A percentile compares a stretch with the other conserved stretches of the same genome.
Conservation (phyloP, 2,888 invertebrate genomes). For the Rutpela maculata region DNA sequence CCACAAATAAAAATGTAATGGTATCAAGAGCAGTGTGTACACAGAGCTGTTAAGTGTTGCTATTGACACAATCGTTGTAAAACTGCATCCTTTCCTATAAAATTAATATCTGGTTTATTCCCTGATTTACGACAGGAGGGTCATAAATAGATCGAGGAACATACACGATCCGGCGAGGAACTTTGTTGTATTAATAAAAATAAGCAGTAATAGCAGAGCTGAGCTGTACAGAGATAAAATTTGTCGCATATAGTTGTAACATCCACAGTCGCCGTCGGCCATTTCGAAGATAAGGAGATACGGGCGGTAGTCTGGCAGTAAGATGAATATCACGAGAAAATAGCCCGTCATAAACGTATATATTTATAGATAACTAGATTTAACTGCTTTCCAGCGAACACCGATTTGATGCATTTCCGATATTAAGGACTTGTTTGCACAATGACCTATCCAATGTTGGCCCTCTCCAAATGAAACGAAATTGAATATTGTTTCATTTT, state of each 20-base stretch:
- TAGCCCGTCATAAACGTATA: conserved; percentile 49
- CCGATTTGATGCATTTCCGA: conserved; percentile 28
- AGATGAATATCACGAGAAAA: conserved; percentile 51
- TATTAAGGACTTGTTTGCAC: neutral
- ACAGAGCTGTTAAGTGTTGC: conserved; percentile 2
- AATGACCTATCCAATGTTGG: neutral
- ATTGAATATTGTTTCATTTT: too few relatives aligned
- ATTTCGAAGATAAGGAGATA: conserved; percentile 51
- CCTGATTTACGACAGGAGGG: conserved; percentile 21
- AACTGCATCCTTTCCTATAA: neutral
- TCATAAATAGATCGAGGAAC: conserved; percentile 36
- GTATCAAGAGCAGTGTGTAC: neutral
- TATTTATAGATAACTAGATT: conserved; percentile 48
- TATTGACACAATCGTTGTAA: conserved; percentile 9
- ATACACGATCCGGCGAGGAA: conserved; percentile 35
- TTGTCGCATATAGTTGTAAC: conserved; percentile 48
- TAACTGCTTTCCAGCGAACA: conserved; percentile 29
- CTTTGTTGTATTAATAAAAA: conserved; percentile 46
- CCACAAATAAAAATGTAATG: neutral
- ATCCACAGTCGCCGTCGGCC: conserved; percentile 48
- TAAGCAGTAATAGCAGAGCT: conserved; percentile 31
- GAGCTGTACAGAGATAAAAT: conserved; percentile 50
- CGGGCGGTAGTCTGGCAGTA: conserved; percentile 45
- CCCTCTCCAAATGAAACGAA: neutral
- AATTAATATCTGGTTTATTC: conserved; percentile 27